Percentiles rank a stretch among this genome's conserved stretches.
phyloP scores from a whole-genome alignment of 1,140 invertebrate genomes.

The Ladona fulva region DNA sequence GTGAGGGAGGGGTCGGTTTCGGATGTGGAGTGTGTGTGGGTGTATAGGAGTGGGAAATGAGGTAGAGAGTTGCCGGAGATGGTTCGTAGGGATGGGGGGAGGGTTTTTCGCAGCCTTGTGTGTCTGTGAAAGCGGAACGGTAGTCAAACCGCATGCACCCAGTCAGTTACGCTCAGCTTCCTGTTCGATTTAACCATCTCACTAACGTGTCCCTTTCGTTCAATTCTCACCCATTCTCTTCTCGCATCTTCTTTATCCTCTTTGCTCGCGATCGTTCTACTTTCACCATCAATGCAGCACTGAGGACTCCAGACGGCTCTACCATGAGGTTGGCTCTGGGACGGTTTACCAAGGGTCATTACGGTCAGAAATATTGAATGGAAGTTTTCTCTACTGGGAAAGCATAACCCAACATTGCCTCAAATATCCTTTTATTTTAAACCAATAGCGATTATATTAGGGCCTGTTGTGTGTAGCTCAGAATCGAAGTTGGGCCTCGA shows the following conservation, averaged over 20 bases:
- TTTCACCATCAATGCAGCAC: too few species aligned
- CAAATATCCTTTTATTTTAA: too few species aligned
- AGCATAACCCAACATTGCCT: too few species aligned
- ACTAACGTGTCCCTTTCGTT: neutral
- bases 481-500: too few species aligned
- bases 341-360: too few species aligned
- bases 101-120: neutral
- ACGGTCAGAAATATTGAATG: too few species aligned
- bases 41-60: neutral
- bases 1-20: neutral
- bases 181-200: neutral
- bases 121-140: neutral
- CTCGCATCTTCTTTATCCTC: neutral
- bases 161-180: neutral
- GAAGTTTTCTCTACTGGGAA: too few species aligned
- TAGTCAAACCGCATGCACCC: neutral
- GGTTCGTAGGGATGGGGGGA: neutral
- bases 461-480: too few species aligned
- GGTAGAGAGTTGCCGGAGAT: neutral
- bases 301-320: too few species aligned
- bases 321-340: too few species aligned
- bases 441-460: too few species aligned
- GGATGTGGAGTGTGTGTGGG: neutral
- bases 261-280: too few species aligned
- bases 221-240: neutral